Conservation (phyloP, 1,140 invertebrate species). For the Augochlora pura region DNA sequence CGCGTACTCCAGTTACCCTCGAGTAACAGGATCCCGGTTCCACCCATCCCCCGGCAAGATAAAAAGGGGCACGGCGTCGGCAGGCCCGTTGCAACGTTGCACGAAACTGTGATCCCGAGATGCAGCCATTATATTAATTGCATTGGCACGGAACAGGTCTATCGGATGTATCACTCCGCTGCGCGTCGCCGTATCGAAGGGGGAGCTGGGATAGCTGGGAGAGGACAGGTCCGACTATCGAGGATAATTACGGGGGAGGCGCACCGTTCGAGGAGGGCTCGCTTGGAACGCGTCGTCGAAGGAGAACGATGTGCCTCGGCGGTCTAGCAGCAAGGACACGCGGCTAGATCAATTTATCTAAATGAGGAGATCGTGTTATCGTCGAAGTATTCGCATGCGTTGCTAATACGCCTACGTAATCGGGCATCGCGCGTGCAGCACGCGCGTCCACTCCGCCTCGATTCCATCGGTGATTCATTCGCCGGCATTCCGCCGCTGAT, state of each 20-base stretch:
- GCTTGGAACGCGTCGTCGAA: conserved; percentile 20
- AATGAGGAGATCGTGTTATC: conserved; percentile 49
- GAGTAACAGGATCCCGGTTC: no score
- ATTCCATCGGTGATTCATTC: conserved; percentile 53
- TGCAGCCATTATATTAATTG: conserved; percentile 38
- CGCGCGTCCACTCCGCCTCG: conserved; percentile 7
- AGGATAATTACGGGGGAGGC: conserved; percentile 29
- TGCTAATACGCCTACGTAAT: conserved; percentile 44
- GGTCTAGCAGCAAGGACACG: conserved; percentile 7
- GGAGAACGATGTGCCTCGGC: neutral
- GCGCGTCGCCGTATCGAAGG: neutral
- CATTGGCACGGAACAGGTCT: conserved; percentile 16
- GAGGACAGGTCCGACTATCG: no score
- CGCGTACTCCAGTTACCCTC: no score
- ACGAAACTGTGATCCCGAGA: conserved; percentile 16
- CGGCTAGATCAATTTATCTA: conserved; percentile 43
- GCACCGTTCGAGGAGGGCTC: no score
- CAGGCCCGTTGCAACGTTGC: neutral
- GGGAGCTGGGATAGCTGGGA: neutral
- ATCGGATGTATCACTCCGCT: neutral
- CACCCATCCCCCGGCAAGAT: neutral
- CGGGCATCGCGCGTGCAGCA: conserved; percentile 22
- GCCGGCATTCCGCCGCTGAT: conserved; percentile 25
- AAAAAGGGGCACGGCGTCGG: neutral
- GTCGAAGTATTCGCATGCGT: conserved; percentile 14